Evolutionary conservation across 2,888 invertebrate genomes (phyloP).

Genomic region (Dasysyrphus albostriatus): DNA sequence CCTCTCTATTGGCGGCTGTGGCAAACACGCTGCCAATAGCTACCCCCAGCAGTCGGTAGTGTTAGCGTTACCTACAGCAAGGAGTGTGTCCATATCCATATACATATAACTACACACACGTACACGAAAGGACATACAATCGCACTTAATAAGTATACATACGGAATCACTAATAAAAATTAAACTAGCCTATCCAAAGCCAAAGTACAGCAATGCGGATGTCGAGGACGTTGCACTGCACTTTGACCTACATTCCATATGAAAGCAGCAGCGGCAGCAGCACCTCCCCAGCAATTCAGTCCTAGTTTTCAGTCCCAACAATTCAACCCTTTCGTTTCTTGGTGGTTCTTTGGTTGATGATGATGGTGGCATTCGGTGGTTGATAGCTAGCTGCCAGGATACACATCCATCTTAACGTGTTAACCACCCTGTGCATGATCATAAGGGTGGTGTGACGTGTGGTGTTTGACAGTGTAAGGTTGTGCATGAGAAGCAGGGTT

Average conservation of each 20-base stretch:
- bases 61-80: constrained; percentile 41
- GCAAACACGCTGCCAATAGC: constrained; percentile 54
- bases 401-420: constrained; percentile 76
- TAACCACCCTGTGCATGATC: constrained; percentile 73
- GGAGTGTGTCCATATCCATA: constrained; percentile 29
- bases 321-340: constrained; percentile 45
- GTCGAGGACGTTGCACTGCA: constrained; percentile 84
- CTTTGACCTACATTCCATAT: constrained; percentile 83
- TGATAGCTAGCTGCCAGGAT: constrained; percentile 78
- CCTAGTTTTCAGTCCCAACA: constrained; percentile 38
- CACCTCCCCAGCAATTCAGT: constrained; percentile 68
- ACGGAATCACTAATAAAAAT: constrained; percentile 80
- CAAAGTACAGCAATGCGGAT: constrained; percentile 84
- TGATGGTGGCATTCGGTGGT: constrained; percentile 82
- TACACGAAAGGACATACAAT: constrained; percentile 23
- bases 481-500: constrained; percentile 27
- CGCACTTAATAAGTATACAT: constrained; percentile 65
- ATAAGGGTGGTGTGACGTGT: constrained; percentile 14
- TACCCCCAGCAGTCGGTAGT: constrained; percentile 26
- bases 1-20: constrained; percentile 46
- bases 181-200: constrained; percentile 79
- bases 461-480: constrained; percentile 39
- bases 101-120: constrained; percentile 13
- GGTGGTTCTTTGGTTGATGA: constrained; percentile 56
- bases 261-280: constrained; percentile 48